Evolutionary conservation across 1,140 invertebrate species (phyloP), one percentile per base, ranked within the genome.

Genomic region (Drosophila burlai): DNA sequence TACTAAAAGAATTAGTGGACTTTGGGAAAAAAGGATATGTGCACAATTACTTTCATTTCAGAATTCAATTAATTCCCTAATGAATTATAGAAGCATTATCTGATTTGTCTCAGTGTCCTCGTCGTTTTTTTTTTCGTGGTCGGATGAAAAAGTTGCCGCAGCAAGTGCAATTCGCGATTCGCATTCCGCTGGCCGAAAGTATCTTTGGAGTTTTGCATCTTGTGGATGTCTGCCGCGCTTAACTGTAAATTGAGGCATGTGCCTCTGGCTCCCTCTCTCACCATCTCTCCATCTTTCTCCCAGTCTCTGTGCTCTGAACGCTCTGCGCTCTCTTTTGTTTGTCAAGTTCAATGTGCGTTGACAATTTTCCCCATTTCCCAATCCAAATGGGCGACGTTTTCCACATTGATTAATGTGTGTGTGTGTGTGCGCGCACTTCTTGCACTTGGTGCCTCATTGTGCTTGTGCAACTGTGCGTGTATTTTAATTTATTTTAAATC

Each of bases 271-370:
- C 43, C 11, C 45, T 4, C 46, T n/a, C 26, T 31, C 26, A 7
- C 31, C 40, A 26, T 54, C 49, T 16, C 42, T 60, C 29, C 24
- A 49, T 26, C 45, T 61, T 52, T 47, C 36, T 55, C 52, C 15
- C 34, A 10, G 34, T 55, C 34, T 24, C 31, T 9, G 52, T 18
- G n/a, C 31, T 31, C 52, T 34, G 26, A 15, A 16, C 24, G 16
- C 21, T 10, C 43, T 18, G 50, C 60, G 42, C 62, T 63, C 58
- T 60, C 50, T 59, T 47, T 55, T 31, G 57, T 52, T 83, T 76
- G 84, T 89, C 84, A 89, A 89, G 84, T 89, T 90, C 84, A 89
- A 90, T 90, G 84, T 90, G 84, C 84, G 84, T 89, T 89, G 84
- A 89, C 84, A 89, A 89, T 89, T 90, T 87, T 83, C 84, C 84